These are phyloP conservation scores for Petaurus breviceps DNA, from an alignment of 2,113 vertebrate species.

Conservation along the genomic window DNA sequence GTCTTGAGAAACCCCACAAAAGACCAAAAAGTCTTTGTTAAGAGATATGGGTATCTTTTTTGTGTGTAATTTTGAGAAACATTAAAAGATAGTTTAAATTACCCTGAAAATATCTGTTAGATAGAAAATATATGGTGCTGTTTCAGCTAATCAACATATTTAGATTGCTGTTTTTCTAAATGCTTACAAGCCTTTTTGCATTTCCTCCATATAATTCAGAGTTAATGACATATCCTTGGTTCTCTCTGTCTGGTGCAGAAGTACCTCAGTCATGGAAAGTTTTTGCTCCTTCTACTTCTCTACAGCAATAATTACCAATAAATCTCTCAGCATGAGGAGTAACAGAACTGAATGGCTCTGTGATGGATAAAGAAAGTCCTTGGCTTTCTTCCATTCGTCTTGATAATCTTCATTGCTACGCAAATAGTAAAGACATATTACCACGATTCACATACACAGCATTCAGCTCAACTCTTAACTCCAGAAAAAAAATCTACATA, in stretches of 20 bases:
- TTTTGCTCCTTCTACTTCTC: slow-evolving; percentile 52
- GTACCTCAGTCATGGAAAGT: slow-evolving; percentile 42
- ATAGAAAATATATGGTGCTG: slow-evolving; percentile 11
- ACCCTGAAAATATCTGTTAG: background rate
- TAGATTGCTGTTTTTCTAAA: slow-evolving; percentile 50
- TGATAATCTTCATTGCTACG: slow-evolving; percentile 64
- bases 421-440: slow-evolving; percentile 70
- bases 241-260: slow-evolving; percentile 38
- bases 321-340: slow-evolving; percentile 63
- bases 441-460: slow-evolving; percentile 63
- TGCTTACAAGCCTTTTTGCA: slow-evolving; percentile 36
- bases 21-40: background rate
- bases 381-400: slow-evolving; percentile 63
- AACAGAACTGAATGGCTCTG: slow-evolving; percentile 18
- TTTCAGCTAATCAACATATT: slow-evolving; percentile 24
- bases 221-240: slow-evolving; percentile 39
- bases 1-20: slow-evolving; percentile 10
- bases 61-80: background rate
- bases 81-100: slow-evolving; percentile 23
- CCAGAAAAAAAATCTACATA: slow-evolving; percentile 66
- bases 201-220: slow-evolving; percentile 62
- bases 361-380: slow-evolving; percentile 60
- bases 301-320: slow-evolving; percentile 61
- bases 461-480: slow-evolving; percentile 67
- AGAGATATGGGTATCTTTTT: background rate